Base-by-base conservation (phyloP, 2,888 invertebrate species). In the Anodontia alba region DNA sequence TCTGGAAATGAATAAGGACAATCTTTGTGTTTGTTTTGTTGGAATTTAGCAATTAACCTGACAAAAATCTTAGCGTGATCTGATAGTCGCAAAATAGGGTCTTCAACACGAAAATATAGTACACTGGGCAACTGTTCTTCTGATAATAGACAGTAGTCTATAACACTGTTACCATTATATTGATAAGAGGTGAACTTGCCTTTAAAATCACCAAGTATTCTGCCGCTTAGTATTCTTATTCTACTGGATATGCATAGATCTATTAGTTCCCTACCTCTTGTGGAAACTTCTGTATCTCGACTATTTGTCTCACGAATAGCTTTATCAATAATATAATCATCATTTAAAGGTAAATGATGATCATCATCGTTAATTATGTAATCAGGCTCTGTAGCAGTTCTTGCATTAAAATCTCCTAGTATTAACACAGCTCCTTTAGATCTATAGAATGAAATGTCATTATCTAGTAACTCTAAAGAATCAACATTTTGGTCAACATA, bases 331-430 rank as follows among this genome's bases (percentile, higher is more conserved):
- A 23, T 15, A 54, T 54, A 54, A 15, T 54, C 54, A 3, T 54
- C 29, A 26, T 54, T 54, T 29, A 54, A 54, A 54, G 54, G 54
- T 26, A 54, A n/a, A 54, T 8, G 5, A 15, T 15, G 3, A 54
- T 54, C 54, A 12, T 29, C 54, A 29, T 54, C 54, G 26, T 54
- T 26, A 1, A 26, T 1, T 8, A 54, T 26, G n/a, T 8, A 54
- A 5, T 54, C 54, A 54, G 29, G 54, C 29, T n/a, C 54, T 12
- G 54, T 5, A 8, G 7, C 54, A 54, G 54, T 54, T 29, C 54
- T 54, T 54, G 54, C 54, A 54, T 54, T 54, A 26, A 54, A 54
- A 26, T 54, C 54, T 5, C 54, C 54, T 23, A 54, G 54, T 54
- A 54, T 70, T 10, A 70, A 17, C 0, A 70, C 46, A 26, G 46